These are phyloP conservation scores for Plodia interpunctella DNA, from an alignment of 1,140 invertebrate genomes.

Conservation along the genomic window DNA sequence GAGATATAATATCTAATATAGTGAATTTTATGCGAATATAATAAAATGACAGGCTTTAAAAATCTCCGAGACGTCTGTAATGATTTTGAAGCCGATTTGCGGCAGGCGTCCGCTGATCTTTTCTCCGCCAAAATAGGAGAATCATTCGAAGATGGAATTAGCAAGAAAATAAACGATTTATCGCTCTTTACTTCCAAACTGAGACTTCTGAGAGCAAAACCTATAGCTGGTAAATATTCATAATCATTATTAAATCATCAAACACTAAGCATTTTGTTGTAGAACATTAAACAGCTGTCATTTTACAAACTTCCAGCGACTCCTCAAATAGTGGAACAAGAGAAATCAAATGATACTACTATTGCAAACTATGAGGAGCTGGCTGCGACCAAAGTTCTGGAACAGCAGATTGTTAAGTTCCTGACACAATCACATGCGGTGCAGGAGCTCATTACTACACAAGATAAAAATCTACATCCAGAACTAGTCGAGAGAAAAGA, in stretches of 20 bases:
- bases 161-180: conserved; percentile 44
- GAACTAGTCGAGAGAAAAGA: conserved; percentile 48
- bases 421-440: conserved; percentile 42
- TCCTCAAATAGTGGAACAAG: conserved; percentile 30
- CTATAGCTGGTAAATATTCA: conserved; percentile 37
- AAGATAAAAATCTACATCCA: conserved; percentile 29
- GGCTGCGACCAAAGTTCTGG: conserved; percentile 34
- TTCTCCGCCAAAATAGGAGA: conserved; percentile 37
- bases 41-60: conserved; percentile 45
- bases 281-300: too few relatives aligned
- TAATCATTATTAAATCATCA: neutral
- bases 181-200: conserved; percentile 46
- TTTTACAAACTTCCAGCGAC: conserved; percentile 24
- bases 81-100: conserved; percentile 42
- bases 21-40: neutral
- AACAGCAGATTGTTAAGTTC: conserved; percentile 45
- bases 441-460: conserved; percentile 31
- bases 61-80: conserved; percentile 38
- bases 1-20: too few relatives aligned
- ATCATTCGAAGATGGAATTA: conserved; percentile 42
- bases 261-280: too few relatives aligned
- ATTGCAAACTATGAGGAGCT: conserved; percentile 34
- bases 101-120: conserved; percentile 31
- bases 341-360: conserved; percentile 22
- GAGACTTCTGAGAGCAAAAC: conserved; percentile 43